phyloP scores from a whole-genome alignment of 1,140 invertebrate genomes.

The Drosophila kepulauana region DNA sequence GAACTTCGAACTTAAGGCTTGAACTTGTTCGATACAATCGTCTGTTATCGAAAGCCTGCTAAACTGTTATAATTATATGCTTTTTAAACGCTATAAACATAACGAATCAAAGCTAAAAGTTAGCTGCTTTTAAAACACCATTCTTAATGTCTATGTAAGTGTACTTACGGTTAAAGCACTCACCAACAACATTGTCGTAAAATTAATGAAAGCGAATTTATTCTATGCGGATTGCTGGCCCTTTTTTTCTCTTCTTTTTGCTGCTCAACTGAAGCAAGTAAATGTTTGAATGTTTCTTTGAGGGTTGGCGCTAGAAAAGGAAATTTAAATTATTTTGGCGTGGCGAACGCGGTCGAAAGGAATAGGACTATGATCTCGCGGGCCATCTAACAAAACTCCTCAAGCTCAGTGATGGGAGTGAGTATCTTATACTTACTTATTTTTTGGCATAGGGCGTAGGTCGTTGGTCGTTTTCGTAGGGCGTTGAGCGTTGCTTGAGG shows the following conservation, averaged over 20 bases:
- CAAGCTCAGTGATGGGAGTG: neutral
- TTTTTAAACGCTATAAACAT: too few relatives aligned
- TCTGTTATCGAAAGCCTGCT: neutral
- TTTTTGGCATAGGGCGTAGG: neutral
- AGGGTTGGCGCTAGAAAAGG: slow-evolving; percentile 8
- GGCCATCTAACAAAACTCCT: neutral
- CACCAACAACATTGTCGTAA: slow-evolving; percentile 15
- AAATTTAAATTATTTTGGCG: slow-evolving; percentile 15
- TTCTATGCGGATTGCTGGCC: slow-evolving; percentile 11
- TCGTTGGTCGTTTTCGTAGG: slow-evolving; percentile 20
- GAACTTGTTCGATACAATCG: too few relatives aligned
- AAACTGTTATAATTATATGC: too few relatives aligned
- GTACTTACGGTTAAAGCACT: slow-evolving; percentile 16
- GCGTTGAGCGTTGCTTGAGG: slow-evolving; percentile 30
- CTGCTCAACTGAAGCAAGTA: neutral
- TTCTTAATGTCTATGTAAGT: slow-evolving; percentile 14
- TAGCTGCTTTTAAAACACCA: slow-evolving; percentile 6
- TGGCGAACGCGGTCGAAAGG: slow-evolving; percentile 11
- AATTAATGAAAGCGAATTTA: slow-evolving; percentile 17
- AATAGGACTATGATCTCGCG: slow-evolving; percentile 1
- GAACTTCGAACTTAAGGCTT: too few relatives aligned
- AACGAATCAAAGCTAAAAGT: slow-evolving; percentile 4
- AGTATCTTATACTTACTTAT: slow-evolving; percentile 22
- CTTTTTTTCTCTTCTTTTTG: neutral
- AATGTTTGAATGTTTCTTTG: slow-evolving; percentile 5